Conservation (phyloP, 2,113 vertebrate genomes). For the Okapia johnstoni region DNA sequence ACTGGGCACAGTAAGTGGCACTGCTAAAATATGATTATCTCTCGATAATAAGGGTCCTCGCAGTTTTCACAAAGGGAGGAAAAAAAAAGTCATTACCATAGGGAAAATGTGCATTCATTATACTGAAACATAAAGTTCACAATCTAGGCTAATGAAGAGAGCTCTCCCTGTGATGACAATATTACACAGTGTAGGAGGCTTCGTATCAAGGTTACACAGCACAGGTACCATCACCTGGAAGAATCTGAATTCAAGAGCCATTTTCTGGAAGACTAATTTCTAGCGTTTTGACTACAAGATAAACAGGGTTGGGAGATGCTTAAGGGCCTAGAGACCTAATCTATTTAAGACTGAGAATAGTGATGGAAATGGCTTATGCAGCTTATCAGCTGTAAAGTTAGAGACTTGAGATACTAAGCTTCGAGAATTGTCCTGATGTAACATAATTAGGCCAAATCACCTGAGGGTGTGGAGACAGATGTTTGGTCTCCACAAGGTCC, state of each 20-base stretch:
- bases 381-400: background rate
- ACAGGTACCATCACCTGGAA: background rate
- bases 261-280: background rate
- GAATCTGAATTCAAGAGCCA: background rate
- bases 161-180: background rate
- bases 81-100: slow-evolving; percentile 42
- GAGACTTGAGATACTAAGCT: background rate
- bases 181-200: background rate
- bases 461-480: background rate
- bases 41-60: slow-evolving; percentile 69
- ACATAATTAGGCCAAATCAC: background rate
- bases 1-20: slow-evolving; percentile 19
- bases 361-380: background rate
- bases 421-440: background rate
- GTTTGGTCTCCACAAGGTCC: background rate
- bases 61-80: slow-evolving; percentile 45
- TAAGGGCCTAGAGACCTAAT: background rate
- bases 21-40: slow-evolving; percentile 61
- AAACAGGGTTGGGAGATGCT: background rate
- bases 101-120: slow-evolving; percentile 58
- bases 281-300: background rate
- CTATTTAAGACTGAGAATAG: background rate
- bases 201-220: background rate
- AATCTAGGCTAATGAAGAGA: background rate
- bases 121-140: background rate